Percentiles rank a stretch among this genome's conserved stretches.
These are phyloP conservation scores for Lepidochitona cinerea DNA, from an alignment of 2,888 invertebrate species.

Conservation along the genomic window DNA sequence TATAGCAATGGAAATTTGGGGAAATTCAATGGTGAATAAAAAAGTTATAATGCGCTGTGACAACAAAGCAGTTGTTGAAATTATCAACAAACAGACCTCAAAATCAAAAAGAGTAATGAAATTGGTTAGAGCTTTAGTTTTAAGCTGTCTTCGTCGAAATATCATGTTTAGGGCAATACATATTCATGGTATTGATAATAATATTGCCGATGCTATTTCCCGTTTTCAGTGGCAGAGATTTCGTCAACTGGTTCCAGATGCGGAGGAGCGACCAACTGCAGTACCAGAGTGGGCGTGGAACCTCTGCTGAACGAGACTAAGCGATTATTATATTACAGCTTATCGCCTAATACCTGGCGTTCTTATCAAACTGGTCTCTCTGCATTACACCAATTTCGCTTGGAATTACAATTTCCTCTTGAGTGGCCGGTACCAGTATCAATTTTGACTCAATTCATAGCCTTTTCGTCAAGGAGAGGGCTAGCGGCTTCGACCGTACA, in stretches of 20 bases:
- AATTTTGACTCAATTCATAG: neutral
- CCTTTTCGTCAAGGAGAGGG: neutral
- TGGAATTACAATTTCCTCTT: neutral
- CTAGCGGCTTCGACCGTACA: neutral
- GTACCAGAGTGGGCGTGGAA: neutral
- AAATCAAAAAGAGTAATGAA: slow-evolving; percentile 18
- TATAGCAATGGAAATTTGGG: neutral
- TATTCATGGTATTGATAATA: slow-evolving; percentile 14
- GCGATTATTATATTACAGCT: neutral
- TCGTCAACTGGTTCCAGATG: slow-evolving; percentile 11
- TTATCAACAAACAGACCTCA: slow-evolving; percentile 15
- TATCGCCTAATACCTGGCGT: neutral
- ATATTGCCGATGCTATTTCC: slow-evolving; percentile 18
- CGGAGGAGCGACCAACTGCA: neutral
- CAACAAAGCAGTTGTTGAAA: slow-evolving; percentile 18
- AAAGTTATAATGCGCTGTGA: neutral
- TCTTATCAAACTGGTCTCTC: neutral
- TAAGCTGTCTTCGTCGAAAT: slow-evolving; percentile 12
- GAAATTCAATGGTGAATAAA: neutral
- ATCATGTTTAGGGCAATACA: slow-evolving; percentile 17
- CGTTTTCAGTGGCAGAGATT: slow-evolving; percentile 17
- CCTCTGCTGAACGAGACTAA: neutral
- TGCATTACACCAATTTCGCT: neutral
- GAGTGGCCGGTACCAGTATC: neutral
- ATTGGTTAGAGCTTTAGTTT: slow-evolving; percentile 14